Conservation (phyloP, 2,113 vertebrate species). For the Bos taurus region DNA sequence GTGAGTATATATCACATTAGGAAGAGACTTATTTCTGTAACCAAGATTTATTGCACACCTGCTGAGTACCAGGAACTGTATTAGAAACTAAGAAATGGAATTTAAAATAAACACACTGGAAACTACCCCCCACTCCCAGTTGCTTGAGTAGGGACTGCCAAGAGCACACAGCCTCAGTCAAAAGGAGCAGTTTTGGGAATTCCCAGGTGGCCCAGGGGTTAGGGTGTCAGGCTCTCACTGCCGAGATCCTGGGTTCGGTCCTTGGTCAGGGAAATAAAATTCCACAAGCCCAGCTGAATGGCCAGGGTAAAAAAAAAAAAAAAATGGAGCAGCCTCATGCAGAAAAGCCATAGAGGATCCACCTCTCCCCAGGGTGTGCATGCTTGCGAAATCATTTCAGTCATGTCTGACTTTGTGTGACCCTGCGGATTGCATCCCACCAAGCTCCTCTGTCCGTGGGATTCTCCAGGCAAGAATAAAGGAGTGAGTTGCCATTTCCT, state of each 20-base stretch:
- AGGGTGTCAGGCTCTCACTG: neutral
- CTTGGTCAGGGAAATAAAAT: neutral
- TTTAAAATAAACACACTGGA: neutral
- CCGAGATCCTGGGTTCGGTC: fast-evolving
- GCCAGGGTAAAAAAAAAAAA: neutral
- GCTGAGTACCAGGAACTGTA: neutral
- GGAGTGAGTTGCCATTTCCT: neutral
- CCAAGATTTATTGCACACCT: neutral
- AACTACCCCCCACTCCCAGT: neutral
- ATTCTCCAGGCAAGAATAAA: neutral
- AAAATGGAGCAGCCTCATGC: neutral
- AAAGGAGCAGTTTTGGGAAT: neutral
- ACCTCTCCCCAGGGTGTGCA: fast-evolving
- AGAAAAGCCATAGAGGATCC: neutral
- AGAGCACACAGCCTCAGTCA: neutral
- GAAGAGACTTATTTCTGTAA: conserved; percentile 8
- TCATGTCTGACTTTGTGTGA: neutral
- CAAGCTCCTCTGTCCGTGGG: neutral
- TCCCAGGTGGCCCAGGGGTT: neutral
- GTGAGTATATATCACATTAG: neutral
- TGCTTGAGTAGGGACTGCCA: neutral
- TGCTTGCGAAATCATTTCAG: neutral
- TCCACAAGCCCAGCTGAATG: neutral
- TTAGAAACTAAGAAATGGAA: neutral
- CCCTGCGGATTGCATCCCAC: neutral